Evolutionary conservation across 1,140 invertebrate species (phyloP).

Genomic region (Trypoxylus dichotomus): DNA sequence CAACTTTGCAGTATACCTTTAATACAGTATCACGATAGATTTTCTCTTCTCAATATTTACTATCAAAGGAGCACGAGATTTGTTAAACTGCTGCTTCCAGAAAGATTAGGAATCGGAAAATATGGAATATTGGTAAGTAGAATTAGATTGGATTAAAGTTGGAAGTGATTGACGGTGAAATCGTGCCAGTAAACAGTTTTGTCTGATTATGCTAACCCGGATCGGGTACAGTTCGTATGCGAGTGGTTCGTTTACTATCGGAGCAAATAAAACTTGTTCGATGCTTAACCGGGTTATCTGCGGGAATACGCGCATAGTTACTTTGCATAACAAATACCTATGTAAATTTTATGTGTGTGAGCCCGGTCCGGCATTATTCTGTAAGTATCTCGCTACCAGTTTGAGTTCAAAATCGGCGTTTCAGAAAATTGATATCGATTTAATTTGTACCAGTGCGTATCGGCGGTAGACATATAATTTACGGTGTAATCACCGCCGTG

Average conservation of each 20-base stretch:
- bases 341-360: conserved; percentile 22
- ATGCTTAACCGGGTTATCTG: conserved; percentile 21
- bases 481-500: not conserved
- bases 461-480: not conserved
- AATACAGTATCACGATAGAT: not conserved
- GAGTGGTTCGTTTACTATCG: conserved; percentile 1
- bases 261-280: conserved; percentile 17
- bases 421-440: conserved; percentile 19
- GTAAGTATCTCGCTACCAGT: not conserved
- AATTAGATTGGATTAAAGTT: conserved; percentile 18
- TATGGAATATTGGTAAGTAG: not conserved
- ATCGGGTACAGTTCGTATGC: not conserved
- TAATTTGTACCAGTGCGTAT: conserved; percentile 8
- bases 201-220: not conserved
- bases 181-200: conserved; percentile 21
- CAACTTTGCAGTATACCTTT: too few relatives aligned
- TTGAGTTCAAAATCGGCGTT: not conserved
- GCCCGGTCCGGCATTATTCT: not conserved
- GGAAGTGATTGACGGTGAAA: not conserved
- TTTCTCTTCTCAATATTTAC: not conserved
- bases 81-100: not conserved
- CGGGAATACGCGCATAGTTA: conserved; percentile 8
- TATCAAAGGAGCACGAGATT: not conserved
- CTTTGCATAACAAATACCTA: conserved; percentile 24
- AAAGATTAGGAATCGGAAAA: not conserved